A percentile compares a stretch with the other conserved stretches of the same genome.
Conservation (phyloP, 2,888 invertebrate species). For the Tinea pellionella region DNA sequence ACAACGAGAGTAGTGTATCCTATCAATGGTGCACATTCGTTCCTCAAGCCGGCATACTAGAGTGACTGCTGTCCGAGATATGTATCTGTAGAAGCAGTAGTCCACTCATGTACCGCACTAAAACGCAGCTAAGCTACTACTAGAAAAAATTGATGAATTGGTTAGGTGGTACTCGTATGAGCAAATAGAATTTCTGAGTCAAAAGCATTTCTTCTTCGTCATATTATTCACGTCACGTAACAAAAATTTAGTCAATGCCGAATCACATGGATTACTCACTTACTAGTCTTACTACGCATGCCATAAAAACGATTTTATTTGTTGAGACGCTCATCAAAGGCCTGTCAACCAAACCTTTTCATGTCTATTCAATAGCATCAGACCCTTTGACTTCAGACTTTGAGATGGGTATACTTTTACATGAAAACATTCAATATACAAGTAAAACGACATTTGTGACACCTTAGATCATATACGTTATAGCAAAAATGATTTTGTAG, state of each 20-base stretch:
- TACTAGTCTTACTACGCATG: slow-evolving; percentile 14
- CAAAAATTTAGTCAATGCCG: slow-evolving; percentile 15
- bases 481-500: too few species aligned
- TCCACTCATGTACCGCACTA: too few species aligned
- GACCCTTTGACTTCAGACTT: slow-evolving; percentile 4
- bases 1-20: too few species aligned
- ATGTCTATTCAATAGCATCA: slow-evolving; percentile 1
- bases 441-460: neutral
- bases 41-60: neutral
- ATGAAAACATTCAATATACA: slow-evolving; percentile 6
- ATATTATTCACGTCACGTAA: slow-evolving; percentile 16
- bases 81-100: too few species aligned
- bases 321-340: slow-evolving; percentile 6
- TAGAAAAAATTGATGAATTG: too few species aligned
- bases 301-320: slow-evolving; percentile 16
- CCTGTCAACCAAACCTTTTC: slow-evolving; percentile 1
- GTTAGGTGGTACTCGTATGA: too few species aligned
- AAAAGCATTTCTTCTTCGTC: neutral
- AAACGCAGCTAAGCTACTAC: too few species aligned
- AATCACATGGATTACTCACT: slow-evolving; percentile 13
- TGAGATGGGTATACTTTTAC: slow-evolving; percentile 4
- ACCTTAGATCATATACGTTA: neutral
- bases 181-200: neutral
- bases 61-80: too few species aligned
- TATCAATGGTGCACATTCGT: too few species aligned